These are phyloP conservation scores for Zaprionus taronus DNA, from an alignment of 1,140 invertebrate genomes.

Conservation along the genomic window DNA sequence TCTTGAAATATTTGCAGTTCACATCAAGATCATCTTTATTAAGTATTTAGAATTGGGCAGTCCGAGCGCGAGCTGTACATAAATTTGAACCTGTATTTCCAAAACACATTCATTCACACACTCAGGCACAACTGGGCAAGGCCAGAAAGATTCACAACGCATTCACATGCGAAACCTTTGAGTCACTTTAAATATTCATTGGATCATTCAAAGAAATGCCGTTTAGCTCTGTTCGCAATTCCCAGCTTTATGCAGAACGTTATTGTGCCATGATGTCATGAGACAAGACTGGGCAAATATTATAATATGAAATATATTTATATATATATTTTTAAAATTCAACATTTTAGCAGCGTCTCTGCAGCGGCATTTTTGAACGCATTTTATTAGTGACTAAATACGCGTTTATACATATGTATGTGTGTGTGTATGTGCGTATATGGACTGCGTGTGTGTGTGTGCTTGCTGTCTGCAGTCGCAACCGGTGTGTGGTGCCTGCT, in stretches of 20 bases:
- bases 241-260: constrained; percentile 52
- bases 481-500: constrained; percentile 74
- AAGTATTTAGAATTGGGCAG: neutral
- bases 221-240: constrained; percentile 25
- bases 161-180: constrained; percentile 47
- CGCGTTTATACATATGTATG: constrained; percentile 11
- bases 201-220: constrained; percentile 71
- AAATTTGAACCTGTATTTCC: neutral
- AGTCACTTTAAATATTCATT: constrained; percentile 48
- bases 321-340: constrained; percentile 18
- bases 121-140: constrained; percentile 15
- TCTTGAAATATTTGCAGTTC: neutral
- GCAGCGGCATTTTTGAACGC: constrained; percentile 72
- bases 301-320: constrained; percentile 22
- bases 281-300: constrained; percentile 22
- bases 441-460: constrained; percentile 17
- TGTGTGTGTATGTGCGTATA: constrained; percentile 13
- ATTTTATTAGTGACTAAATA: constrained; percentile 67
- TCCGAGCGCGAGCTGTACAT: neutral
- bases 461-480: constrained; percentile 63
- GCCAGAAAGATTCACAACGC: constrained; percentile 22
- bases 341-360: constrained; percentile 51
- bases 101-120: constrained; percentile 22
- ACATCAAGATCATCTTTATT: neutral
- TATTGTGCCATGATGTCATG: constrained; percentile 65